Base-by-base conservation (phyloP, 1,140 invertebrate genomes). In the Artemia franciscana region DNA sequence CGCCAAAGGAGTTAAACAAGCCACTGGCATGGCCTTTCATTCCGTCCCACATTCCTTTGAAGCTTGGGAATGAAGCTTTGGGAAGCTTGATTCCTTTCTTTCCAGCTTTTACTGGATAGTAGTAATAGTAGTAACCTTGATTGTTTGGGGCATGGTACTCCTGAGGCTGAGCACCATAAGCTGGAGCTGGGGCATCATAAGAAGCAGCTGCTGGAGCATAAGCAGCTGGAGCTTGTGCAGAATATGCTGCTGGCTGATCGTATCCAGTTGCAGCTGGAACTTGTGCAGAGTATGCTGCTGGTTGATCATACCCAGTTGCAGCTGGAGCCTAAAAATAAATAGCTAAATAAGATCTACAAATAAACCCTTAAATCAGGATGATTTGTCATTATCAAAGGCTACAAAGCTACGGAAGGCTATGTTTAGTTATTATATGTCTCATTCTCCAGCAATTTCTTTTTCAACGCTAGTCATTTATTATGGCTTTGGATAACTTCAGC, bases 111-210 rank as follows among this genome's bases (percentile, higher is more conserved):
- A 64, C 63, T 59, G 63, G 63, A 27, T 64, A 64, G 63, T 64
- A 64, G 60, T 64, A 64, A 25, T 64, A 64, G 30, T 64, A 64
- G 63, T 64, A 64, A 18, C 63, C 63, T 24, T 51, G 63, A 26
- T 64, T 59, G 57, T 26, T 27, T n/a, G 63, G 63, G 24, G 63
- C 60, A 25, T 59, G 59, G 51, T 64, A 64, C 12, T 56, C 60
- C 26, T 51, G 56, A 15, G 60, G 60, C 9, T 57, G 57, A 5
- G 58, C n/a, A 9, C n/a, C 60, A 5, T 60, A 60, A 57, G 4
- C 7, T 4, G 63, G 3, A 9, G 63, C 39, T 26, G 60, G 59
- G 15, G 63, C 30, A 15, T 59, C 62, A 23, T 63, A 63, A 57
- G 63, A 59, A 27, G 60, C 26, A 28, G 57, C 63, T 4, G 63